Evolutionary conservation across 2,888 invertebrate species (phyloP).

Genomic region (Ophraella communa): DNA sequence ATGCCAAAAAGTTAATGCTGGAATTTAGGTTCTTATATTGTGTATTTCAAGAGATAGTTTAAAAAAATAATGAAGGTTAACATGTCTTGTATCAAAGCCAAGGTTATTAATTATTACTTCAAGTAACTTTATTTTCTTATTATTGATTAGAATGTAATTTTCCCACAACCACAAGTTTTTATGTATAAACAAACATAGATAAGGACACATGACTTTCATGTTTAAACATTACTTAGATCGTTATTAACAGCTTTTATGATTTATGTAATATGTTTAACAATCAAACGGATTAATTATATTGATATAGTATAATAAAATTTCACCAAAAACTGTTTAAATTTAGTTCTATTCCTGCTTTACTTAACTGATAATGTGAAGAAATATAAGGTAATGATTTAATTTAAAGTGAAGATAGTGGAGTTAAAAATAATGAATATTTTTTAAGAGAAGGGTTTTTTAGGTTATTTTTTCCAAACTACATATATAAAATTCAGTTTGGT

Average conservation of each 20-base stretch:
- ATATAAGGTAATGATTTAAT: too few relatives aligned
- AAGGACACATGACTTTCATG: neutral
- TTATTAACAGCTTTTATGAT: neutral
- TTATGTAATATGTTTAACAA: neutral
- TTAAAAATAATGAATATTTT: too few relatives aligned
- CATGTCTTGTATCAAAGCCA: conserved; percentile 3
- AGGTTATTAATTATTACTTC: neutral
- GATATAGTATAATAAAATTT: too few relatives aligned
- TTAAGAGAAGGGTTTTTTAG: too few relatives aligned
- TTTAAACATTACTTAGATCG: neutral
- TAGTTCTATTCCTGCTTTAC: too few relatives aligned
- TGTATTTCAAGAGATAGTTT: neutral
- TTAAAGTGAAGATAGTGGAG: too few relatives aligned
- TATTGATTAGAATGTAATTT: conserved; percentile 5
- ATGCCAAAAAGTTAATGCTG: neutral
- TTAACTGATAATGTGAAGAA: too few relatives aligned
- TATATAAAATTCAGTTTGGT: too few relatives aligned
- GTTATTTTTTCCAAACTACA: too few relatives aligned
- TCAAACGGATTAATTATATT: neutral
- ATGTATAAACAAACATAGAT: neutral
- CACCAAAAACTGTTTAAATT: too few relatives aligned
- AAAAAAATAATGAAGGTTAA: conserved; percentile 10
- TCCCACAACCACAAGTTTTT: conserved; percentile 9
- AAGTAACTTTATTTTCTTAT: neutral
- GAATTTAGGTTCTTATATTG: neutral